These are phyloP conservation scores for Drosophila prostipennis DNA, from an alignment of 2,888 invertebrate species.

Conservation along the genomic window DNA sequence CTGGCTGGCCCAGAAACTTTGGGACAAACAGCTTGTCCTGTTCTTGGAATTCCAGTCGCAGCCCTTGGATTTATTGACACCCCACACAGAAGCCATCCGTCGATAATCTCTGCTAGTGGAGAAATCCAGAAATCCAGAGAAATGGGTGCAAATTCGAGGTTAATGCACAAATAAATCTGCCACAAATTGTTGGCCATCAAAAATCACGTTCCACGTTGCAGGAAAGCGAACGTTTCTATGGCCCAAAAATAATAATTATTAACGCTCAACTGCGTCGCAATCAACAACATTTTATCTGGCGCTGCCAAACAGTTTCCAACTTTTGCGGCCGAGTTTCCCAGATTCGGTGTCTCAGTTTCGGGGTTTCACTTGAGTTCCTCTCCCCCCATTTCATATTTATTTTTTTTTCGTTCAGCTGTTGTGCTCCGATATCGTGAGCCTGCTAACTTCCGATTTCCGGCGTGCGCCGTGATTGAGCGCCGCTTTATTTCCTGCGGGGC, in stretches of 20 bases:
- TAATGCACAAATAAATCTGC: constrained; percentile 76
- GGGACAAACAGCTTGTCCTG: constrained; percentile 59
- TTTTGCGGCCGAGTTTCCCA: constrained; percentile 20
- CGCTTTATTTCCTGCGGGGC: constrained; percentile 73
- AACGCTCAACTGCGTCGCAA: constrained; percentile 76
- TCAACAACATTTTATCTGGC: constrained; percentile 75
- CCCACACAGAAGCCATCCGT: constrained; percentile 15
- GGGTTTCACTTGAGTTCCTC: constrained; percentile 12
- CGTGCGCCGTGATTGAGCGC: constrained; percentile 69
- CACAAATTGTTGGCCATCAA: constrained; percentile 74
- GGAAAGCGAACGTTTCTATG: background rate
- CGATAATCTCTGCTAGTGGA: constrained; percentile 61
- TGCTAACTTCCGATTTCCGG: constrained; percentile 78
- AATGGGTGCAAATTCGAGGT: constrained; percentile 72
- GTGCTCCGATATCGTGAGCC: constrained; percentile 65
- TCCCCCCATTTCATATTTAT: constrained; percentile 2
- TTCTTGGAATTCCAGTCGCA: constrained; percentile 32
- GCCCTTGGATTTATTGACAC: constrained; percentile 62
- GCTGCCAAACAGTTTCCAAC: constrained; percentile 46
- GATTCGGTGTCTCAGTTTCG: constrained; percentile 25
- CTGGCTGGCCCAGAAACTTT: constrained; percentile 44
- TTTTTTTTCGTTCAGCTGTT: background rate
- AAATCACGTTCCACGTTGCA: constrained; percentile 47
- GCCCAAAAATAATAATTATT: constrained; percentile 65
- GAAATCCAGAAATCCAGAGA: constrained; percentile 28